A percentile compares a stretch with the other conserved stretches of the same genome.
phyloP scores from a whole-genome alignment of 2,113 vertebrate species.

The Forbesichthys papilliferus region DNA sequence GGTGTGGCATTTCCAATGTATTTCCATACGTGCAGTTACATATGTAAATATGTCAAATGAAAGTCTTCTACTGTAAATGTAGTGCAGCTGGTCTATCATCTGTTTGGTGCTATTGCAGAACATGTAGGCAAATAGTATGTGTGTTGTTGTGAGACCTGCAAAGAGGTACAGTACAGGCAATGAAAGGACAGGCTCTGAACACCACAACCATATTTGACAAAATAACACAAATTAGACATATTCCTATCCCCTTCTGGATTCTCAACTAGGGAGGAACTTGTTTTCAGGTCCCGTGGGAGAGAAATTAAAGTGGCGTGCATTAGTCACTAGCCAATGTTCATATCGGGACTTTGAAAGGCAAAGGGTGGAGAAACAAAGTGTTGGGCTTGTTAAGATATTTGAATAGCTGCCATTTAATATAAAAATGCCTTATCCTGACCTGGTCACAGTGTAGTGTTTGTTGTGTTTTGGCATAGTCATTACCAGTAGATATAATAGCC shows the following conservation, averaged over 20 bases:
- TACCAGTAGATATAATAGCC: background rate
- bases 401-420: conserved; percentile 6
- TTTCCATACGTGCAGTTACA: conserved; percentile 4
- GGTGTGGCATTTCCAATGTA: background rate
- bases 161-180: background rate
- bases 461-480: background rate
- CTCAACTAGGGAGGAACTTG: background rate
- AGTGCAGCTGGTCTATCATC: conserved; percentile 18
- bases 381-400: background rate
- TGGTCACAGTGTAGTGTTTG: background rate
- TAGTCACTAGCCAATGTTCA: background rate
- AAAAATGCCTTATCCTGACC: background rate
- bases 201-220: background rate
- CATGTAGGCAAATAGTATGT: conserved; percentile 1
- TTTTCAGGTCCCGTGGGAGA: background rate
- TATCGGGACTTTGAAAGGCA: background rate
- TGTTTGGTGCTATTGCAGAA: conserved; percentile 4
- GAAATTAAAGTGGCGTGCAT: background rate
- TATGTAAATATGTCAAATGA: conserved; percentile 12
- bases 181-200: background rate
- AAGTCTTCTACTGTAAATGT: background rate
- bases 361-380: conserved; percentile 1
- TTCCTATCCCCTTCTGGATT: background rate
- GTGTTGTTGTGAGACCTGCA: background rate
- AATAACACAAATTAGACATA: background rate